A percentile compares a stretch with the other conserved stretches of the same genome.
Evolutionary conservation across 1,140 invertebrate genomes (phyloP).

Genomic region (Carposina sasakii): DNA sequence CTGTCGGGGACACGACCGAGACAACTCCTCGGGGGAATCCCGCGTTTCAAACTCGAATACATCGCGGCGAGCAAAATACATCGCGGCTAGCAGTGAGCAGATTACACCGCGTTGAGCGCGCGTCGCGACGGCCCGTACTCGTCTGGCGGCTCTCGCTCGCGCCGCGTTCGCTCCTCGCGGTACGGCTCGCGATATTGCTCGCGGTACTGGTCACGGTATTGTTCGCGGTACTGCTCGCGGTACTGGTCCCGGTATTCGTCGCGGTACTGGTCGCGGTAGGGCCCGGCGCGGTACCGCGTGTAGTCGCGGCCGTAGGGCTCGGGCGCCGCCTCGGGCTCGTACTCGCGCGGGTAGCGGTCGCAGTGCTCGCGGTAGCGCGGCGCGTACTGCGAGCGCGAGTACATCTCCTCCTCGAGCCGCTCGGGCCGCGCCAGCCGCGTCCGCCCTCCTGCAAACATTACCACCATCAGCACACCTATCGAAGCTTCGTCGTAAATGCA

Average conservation of each 20-base stretch:
- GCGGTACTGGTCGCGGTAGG: conserved; percentile 21
- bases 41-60: not conserved
- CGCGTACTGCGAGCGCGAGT: conserved; percentile 54
- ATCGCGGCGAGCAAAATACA: no score
- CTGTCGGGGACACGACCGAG: no score
- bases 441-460: conserved; percentile 42
- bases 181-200: conserved; percentile 18
- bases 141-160: conserved; percentile 34
- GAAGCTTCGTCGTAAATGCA: not conserved
- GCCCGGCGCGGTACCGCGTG: conserved; percentile 19
- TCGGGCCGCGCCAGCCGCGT: conserved; percentile 51
- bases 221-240: conserved; percentile 37
- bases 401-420: conserved; percentile 67
- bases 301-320: conserved; percentile 30
- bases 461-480: not conserved
- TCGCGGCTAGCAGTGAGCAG: no score
- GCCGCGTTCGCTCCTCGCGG: conserved; percentile 13
- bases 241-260: conserved; percentile 46
- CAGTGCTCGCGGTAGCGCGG: conserved; percentile 43
- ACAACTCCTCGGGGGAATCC: no score
- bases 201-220: conserved; percentile 48
- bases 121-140: conserved; percentile 63
- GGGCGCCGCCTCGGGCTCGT: conserved; percentile 21
- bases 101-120: conserved; percentile 58
- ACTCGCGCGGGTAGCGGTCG: conserved; percentile 40